phyloP scores from a whole-genome alignment of 2,888 invertebrate genomes.

The Rhingia campestris region DNA sequence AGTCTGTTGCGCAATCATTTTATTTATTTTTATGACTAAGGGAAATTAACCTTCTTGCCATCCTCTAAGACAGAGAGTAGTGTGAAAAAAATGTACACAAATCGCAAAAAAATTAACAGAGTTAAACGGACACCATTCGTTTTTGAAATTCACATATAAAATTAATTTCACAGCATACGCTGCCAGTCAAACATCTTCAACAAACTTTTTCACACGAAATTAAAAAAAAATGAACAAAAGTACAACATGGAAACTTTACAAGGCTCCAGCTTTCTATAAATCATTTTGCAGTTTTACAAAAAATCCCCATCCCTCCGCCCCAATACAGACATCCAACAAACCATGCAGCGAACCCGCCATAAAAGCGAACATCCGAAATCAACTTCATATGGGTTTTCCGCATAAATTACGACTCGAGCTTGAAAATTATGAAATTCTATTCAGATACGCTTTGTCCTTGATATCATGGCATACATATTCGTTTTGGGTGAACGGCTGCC shows the following conservation, averaged over 20 bases:
- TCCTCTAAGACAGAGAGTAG: too few relatives aligned
- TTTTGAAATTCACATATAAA: too few relatives aligned
- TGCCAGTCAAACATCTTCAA: slow-evolving; percentile 40
- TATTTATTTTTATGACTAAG: too few relatives aligned
- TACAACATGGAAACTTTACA: slow-evolving; percentile 29
- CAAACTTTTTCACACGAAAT: slow-evolving; percentile 49
- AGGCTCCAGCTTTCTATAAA: slow-evolving; percentile 45
- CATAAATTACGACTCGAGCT: slow-evolving; percentile 67
- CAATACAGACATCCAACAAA: slow-evolving; percentile 39
- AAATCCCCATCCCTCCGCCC: slow-evolving; percentile 1
- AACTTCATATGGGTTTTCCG: slow-evolving; percentile 59
- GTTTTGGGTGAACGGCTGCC: slow-evolving; percentile 25
- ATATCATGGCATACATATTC: slow-evolving; percentile 29
- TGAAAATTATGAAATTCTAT: slow-evolving; percentile 66
- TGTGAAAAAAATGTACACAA: too few relatives aligned
- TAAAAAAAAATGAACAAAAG: slow-evolving; percentile 17
- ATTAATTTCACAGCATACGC: background rate
- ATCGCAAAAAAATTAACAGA: too few relatives aligned
- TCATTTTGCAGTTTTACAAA: slow-evolving; percentile 55
- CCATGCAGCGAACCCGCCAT: background rate
- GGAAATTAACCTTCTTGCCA: too few relatives aligned
- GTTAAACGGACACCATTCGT: too few relatives aligned
- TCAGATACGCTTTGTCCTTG: slow-evolving; percentile 52
- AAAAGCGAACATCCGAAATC: slow-evolving; percentile 12
- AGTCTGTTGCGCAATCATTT: too few relatives aligned